These are phyloP conservation scores for Mesaphorura yosii DNA, from an alignment of 1,140 invertebrate genomes.

Conservation along the genomic window DNA sequence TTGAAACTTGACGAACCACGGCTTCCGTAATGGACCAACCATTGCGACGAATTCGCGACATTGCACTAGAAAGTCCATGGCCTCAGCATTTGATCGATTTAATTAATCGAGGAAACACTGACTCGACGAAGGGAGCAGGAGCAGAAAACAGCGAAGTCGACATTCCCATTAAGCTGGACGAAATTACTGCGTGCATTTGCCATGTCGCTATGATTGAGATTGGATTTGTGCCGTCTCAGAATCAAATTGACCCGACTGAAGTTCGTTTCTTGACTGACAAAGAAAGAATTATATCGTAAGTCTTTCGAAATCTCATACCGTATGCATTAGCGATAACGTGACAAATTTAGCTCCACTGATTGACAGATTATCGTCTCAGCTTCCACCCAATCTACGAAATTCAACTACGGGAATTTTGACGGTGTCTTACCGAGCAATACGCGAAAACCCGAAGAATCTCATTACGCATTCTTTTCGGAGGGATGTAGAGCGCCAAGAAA, in stretches of 20 bases:
- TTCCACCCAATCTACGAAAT: not conserved
- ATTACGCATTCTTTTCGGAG: no score
- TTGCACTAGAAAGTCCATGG: not conserved
- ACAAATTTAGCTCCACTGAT: no score
- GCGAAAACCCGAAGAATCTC: not conserved
- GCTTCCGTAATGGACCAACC: no score
- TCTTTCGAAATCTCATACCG: no score
- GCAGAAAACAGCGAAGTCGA: no score
- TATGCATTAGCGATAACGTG: no score
- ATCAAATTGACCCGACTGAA: not conserved
- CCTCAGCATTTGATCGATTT: not conserved
- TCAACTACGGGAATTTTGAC: not conserved
- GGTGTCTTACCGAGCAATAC: not conserved
- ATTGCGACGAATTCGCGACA: no score
- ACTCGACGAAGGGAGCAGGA: no score
- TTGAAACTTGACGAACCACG: no score
- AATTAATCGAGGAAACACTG: not conserved
- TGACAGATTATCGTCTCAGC: no score
- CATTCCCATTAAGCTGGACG: not conserved
- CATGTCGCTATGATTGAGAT: not conserved
- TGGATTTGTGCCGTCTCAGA: not conserved
- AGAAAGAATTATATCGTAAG: not conserved
- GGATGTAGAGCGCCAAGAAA: no score
- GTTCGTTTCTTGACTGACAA: not conserved
- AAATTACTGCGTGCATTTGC: not conserved